Percentiles rank a stretch among this genome's conserved stretches.
These are phyloP conservation scores for Sisor rabdophorus DNA, from an alignment of 2,113 vertebrate genomes.

Conservation along the genomic window DNA sequence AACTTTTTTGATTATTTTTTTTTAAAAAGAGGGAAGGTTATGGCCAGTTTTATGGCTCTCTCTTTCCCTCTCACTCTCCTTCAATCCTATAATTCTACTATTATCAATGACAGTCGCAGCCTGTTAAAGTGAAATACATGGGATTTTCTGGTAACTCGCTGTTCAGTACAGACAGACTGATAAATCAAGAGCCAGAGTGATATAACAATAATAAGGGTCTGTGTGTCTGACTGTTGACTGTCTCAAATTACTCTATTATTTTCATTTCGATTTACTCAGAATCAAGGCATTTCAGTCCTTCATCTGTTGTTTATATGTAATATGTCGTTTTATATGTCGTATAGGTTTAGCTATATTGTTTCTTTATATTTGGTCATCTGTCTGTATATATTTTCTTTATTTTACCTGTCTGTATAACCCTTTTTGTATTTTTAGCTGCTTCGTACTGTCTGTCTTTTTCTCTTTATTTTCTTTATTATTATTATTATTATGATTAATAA, in stretches of 20 bases:
- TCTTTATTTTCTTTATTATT: neutral
- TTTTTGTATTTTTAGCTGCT: neutral
- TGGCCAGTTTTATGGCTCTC: constrained; percentile 73
- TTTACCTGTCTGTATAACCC: neutral
- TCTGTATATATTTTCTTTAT: neutral
- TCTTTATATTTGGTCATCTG: neutral
- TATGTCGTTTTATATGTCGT: no score
- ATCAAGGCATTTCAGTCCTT: no score
- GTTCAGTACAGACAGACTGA: neutral
- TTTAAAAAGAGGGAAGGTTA: constrained; percentile 94
- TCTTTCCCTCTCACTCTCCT: neutral
- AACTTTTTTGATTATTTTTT: constrained; percentile 98
- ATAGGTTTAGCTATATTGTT: neutral
- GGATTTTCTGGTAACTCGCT: neutral
- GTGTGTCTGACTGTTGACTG: neutral
- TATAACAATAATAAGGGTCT: no score
- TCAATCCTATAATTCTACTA: neutral
- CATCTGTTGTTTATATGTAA: no score
- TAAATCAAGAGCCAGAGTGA: neutral
- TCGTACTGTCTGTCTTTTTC: neutral
- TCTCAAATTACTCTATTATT: neutral
- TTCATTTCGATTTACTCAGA: no score
- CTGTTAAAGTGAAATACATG: neutral
- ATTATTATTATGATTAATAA: neutral
- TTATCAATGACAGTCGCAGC: neutral